phyloP scores from a whole-genome alignment of 1,140 invertebrate genomes.

The Asbolus verrucosus region DNA sequence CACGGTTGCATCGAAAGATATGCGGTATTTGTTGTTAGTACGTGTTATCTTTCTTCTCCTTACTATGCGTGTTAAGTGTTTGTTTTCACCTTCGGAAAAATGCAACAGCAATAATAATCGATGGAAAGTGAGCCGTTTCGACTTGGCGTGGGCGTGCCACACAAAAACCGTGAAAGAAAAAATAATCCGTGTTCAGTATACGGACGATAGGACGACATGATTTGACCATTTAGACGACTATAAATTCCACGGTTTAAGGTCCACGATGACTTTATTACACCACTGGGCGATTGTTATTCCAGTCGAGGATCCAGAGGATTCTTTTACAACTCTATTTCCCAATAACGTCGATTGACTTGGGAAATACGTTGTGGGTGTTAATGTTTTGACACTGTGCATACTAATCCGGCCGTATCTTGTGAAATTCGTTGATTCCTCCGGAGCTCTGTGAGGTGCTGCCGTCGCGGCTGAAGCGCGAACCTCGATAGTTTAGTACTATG shows the following conservation, averaged over 20 bases:
- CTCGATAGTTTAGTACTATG: neutral
- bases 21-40: slow-evolving; percentile 28
- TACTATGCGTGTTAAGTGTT: slow-evolving; percentile 13
- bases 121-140: slow-evolving; percentile 3
- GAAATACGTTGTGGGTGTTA: neutral
- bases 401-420: neutral
- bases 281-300: slow-evolving; percentile 19
- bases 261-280: slow-evolving; percentile 25
- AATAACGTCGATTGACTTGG: neutral
- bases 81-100: slow-evolving; percentile 18
- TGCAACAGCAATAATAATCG: slow-evolving; percentile 1
- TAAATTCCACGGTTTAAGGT: slow-evolving; percentile 17
- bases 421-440: neutral
- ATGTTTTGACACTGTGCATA: slow-evolving; percentile 3
- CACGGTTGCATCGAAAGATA: slow-evolving; percentile 33
- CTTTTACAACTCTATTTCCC: slow-evolving; percentile 38
- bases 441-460: slow-evolving; percentile 10
- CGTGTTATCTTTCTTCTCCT: slow-evolving; percentile 13
- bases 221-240: slow-evolving; percentile 22
- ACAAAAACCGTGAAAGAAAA: slow-evolving; percentile 17
- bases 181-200: slow-evolving; percentile 1
- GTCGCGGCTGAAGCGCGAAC: slow-evolving; percentile 5
- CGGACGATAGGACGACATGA: slow-evolving; percentile 17
- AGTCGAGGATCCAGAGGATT: slow-evolving; percentile 7
- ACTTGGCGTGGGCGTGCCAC: slow-evolving; percentile 4